These are phyloP conservation scores for Psilopogon haemacephalus DNA, from an alignment of 2,113 vertebrate species.

Conservation along the genomic window DNA sequence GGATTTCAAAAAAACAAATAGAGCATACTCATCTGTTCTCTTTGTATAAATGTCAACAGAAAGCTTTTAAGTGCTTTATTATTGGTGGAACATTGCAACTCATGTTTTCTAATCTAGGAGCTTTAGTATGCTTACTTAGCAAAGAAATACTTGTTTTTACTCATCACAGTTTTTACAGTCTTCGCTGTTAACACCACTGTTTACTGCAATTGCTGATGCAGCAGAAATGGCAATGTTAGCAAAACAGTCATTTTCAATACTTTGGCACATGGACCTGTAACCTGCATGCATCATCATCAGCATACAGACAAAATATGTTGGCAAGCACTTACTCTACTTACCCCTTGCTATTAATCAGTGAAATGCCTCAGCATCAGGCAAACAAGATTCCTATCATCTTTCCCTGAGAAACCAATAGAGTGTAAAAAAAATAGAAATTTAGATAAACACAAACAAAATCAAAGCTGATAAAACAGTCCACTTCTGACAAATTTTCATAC, in stretches of 20 bases:
- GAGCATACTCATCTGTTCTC: slow-evolving; percentile 38
- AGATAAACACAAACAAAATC: background rate
- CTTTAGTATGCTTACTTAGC: slow-evolving; percentile 49
- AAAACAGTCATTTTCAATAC: slow-evolving; percentile 7
- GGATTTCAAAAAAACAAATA: slow-evolving; percentile 44
- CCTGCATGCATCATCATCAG: background rate
- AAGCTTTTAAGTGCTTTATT: slow-evolving; percentile 63
- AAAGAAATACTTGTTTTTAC: slow-evolving; percentile 51
- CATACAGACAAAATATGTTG: background rate
- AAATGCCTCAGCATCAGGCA: background rate
- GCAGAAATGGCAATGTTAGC: background rate
- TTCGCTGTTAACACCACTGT: slow-evolving; percentile 15
- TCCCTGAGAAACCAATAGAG: background rate
- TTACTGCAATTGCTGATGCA: slow-evolving; percentile 7
- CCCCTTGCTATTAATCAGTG: background rate
- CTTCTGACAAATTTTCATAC: background rate
- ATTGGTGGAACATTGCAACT: slow-evolving; percentile 50
- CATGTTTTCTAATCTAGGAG: slow-evolving; percentile 52
- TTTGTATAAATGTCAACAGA: slow-evolving; percentile 48
- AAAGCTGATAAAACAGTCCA: background rate
- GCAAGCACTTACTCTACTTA: background rate
- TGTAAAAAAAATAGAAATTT: background rate
- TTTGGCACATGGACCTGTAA: background rate
- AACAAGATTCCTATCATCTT: background rate
- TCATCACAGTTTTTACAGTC: slow-evolving; percentile 44